Evolutionary conservation across 2,797 vertebrate genomes (phyloP), one percentile per base, ranked within the genome.

Genomic region (Miichthys miiuy): DNA sequence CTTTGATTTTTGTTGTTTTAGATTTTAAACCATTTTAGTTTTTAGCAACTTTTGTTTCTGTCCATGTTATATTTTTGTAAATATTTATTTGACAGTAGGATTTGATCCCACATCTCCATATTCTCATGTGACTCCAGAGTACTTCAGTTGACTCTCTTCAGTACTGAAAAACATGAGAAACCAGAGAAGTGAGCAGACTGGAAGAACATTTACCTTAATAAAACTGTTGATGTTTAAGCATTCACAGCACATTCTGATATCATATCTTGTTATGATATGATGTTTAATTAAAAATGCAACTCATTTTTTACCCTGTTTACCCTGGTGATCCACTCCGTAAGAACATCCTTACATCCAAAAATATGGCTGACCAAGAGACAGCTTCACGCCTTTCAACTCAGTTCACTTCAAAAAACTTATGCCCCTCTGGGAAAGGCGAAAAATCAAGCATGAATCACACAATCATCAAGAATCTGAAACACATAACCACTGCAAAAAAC

Each of bases 181-280:
- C 13, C 52, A 30, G 30, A 60, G 11, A 38, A 44, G 18, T 55
- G 47, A 68, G 34, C 6, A 51, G 21, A 18, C 13, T 57, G 18
- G 48, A 66, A 42, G 21, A 76, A 69, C 21, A 63, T 50, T 6
- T 9, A 38, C 21, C 52, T 51, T 34, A 46, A 54, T 47, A 9
- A 55, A 69, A 50, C 17, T 61, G 54, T 34, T 62, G 21, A 54
- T 11, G 60, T 67, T 4, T 69, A 52, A 72, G 25, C 57, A 72
- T 64, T 81, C 61, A 71, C 17, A 67, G 18, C 62, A 75, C 64
- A 57, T 72, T 58, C 13, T 17, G 34, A 38, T 38, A 38, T 9
- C 34, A 38, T 38, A 38, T 51, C 41, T 72, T 23, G 71, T 79
- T 77, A 77, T 68, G 63, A 76, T 58, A 72, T 71, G 18, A 68